phyloP scores from a whole-genome alignment of 2,113 vertebrate species.

The Mastomys natalensis region DNA sequence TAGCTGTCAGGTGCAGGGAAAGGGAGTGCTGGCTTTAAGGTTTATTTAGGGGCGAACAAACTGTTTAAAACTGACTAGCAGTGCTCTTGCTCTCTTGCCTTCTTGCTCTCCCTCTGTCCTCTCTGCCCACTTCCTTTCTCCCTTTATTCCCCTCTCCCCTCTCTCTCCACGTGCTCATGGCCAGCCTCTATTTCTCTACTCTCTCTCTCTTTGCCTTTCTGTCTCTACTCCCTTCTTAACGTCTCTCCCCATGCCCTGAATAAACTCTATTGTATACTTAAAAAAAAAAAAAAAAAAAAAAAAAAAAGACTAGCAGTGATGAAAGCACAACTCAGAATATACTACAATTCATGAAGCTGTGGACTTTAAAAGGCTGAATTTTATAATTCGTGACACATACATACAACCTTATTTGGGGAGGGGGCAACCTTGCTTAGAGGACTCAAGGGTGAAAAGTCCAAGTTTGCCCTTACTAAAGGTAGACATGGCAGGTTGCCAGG shows the following conservation, averaged over 20 bases:
- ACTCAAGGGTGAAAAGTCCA: background rate
- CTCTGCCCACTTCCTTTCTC: too few relatives aligned
- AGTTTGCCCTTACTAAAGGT: background rate
- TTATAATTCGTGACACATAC: background rate
- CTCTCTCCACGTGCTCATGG: too few relatives aligned
- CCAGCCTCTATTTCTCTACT: too few relatives aligned
- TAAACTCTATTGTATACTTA: too few relatives aligned
- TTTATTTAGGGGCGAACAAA: slow-evolving; percentile 17
- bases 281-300: too few relatives aligned
- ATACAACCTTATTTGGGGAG: background rate
- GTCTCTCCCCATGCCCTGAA: too few relatives aligned
- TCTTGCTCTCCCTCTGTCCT: too few relatives aligned
- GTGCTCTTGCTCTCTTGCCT: background rate
- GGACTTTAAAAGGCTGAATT: background rate
- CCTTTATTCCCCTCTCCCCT: too few relatives aligned
- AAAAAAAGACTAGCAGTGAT: background rate
- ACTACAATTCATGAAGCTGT: background rate
- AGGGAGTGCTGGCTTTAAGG: background rate
- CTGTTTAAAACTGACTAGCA: background rate
- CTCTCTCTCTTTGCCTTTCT: too few relatives aligned
- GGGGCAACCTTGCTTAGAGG: background rate
- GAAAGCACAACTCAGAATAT: background rate
- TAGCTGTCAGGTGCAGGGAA: background rate
- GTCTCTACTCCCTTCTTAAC: too few relatives aligned
- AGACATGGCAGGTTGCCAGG: background rate